A percentile compares a stretch with the other conserved stretches of the same genome.
These are phyloP conservation scores for Gambelia wislizenii DNA, from an alignment of 2,797 vertebrate genomes.

Conservation along the genomic window DNA sequence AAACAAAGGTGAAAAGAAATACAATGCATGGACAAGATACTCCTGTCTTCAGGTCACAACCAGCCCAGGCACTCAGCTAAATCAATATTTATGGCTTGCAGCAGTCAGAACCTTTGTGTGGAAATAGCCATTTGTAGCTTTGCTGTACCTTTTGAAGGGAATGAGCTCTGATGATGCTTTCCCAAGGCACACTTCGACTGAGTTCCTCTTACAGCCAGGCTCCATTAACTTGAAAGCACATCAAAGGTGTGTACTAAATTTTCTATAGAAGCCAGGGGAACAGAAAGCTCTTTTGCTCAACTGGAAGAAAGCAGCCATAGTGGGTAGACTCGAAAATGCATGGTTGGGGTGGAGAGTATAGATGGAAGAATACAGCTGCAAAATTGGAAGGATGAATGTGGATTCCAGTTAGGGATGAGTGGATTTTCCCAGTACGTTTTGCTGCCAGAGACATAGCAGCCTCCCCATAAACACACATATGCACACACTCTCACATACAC, in stretches of 20 bases:
- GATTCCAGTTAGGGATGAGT: neutral
- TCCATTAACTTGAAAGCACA: constrained; percentile 5
- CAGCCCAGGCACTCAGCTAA: constrained; percentile 39
- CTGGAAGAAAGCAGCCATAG: neutral
- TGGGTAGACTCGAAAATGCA: neutral
- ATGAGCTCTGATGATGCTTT: neutral
- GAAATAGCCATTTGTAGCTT: constrained; percentile 11
- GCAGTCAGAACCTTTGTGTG: neutral
- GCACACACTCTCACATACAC: no score
- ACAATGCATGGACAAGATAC: neutral
- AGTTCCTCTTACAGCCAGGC: neutral
- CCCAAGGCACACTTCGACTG: neutral
- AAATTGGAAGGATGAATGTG: neutral
- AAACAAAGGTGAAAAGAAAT: neutral
- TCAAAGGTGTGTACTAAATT: neutral
- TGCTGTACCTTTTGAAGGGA: neutral
- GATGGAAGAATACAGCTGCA: neutral
- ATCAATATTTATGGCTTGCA: constrained; percentile 29
- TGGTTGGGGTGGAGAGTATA: neutral
- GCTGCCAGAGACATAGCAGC: neutral
- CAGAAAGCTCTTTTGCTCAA: neutral
- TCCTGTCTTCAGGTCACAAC: neutral
- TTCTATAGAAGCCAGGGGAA: neutral
- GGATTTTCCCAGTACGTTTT: neutral
- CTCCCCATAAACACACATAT: no score